Conservation (phyloP, 2,797 vertebrate species). For the Sebastes hubbsi region DNA sequence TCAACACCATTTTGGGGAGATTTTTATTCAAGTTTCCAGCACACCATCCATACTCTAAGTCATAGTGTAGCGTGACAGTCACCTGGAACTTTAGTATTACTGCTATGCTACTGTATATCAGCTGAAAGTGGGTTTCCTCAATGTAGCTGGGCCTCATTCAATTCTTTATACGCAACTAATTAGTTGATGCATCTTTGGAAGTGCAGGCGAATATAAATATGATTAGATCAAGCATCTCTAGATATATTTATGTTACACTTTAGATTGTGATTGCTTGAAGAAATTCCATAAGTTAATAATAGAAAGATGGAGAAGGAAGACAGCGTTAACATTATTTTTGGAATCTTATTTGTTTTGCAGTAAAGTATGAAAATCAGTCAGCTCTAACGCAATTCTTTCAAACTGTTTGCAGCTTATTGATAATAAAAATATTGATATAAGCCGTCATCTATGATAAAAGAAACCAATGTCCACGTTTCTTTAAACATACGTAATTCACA, state of each 20-base stretch:
- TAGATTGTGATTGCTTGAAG: neutral
- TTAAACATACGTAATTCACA: neutral
- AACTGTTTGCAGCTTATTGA: neutral
- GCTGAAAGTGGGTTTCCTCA: neutral
- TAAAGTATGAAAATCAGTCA: neutral
- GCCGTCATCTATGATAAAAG: neutral
- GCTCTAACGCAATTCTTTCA: neutral
- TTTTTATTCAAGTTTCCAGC: neutral
- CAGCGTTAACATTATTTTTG: neutral
- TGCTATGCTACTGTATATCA: neutral
- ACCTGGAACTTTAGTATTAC: neutral
- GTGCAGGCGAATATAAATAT: neutral
- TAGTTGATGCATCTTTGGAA: neutral
- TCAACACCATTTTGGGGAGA: neutral
- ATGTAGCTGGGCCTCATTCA: neutral
- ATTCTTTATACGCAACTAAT: neutral
- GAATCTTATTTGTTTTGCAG: neutral
- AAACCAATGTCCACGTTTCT: neutral
- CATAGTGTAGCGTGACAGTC: neutral
- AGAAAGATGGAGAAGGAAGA: neutral
- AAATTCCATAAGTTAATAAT: neutral
- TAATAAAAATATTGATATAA: neutral
- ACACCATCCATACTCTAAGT: neutral
- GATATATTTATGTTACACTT: neutral
- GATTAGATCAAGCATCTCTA: neutral